Evolutionary conservation across 1,140 invertebrate genomes (phyloP).

Genomic region (Phymorhynchus buccinoides): DNA sequence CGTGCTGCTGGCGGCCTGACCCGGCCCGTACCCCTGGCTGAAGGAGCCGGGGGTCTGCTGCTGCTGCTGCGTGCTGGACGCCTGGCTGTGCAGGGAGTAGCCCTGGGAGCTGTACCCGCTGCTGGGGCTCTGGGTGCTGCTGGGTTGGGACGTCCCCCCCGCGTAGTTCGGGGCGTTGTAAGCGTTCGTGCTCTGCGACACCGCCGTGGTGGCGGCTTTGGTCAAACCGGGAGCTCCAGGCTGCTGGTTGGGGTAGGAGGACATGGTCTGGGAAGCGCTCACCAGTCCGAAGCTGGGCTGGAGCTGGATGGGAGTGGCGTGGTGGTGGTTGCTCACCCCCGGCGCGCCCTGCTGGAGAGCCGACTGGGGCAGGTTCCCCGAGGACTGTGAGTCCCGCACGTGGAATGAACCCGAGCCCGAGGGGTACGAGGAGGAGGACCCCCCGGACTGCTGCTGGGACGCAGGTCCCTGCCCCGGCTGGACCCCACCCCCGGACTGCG

Average conservation of each 20-base stretch:
- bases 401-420: constrained; percentile 52
- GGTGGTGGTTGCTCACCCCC: too few relatives aligned
- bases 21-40: constrained; percentile 48
- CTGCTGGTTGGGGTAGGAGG: constrained; percentile 42
- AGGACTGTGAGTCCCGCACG: constrained; percentile 54
- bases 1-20: constrained; percentile 46
- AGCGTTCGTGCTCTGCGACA: constrained; percentile 37
- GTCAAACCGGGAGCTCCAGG: constrained; percentile 15
- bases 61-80: constrained; percentile 46
- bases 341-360: constrained; percentile 30
- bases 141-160: background rate
- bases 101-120: constrained; percentile 51
- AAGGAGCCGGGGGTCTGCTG: constrained; percentile 59
- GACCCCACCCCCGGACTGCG: constrained; percentile 40
- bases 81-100: constrained; percentile 45
- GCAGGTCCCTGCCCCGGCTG: constrained; percentile 45
- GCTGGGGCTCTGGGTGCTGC: constrained; percentile 32
- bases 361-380: constrained; percentile 30
- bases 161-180: constrained; percentile 39
- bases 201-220: constrained; percentile 25
- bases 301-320: too few relatives aligned
- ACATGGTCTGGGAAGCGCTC: constrained; percentile 30
- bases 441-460: constrained; percentile 50
- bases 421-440: constrained; percentile 53
- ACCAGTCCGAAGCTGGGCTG: too few relatives aligned